Conservation (phyloP, 2,888 invertebrate genomes). For the Mythimna pallens region DNA sequence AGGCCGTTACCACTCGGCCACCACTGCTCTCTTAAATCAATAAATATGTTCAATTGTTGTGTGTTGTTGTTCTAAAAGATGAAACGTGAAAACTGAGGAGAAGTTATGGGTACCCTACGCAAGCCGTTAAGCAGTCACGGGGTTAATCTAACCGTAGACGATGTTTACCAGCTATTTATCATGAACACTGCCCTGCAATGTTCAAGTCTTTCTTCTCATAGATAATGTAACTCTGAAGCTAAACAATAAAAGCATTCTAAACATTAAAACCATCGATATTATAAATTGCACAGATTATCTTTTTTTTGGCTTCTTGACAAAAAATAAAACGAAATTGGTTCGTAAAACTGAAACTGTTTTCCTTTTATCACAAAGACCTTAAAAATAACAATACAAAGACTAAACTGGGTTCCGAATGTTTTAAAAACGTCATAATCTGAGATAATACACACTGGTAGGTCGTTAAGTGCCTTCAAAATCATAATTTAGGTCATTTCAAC, state of each 20-base stretch:
- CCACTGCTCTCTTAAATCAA: too few species aligned
- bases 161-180: too few species aligned
- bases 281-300: not conserved
- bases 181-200: too few species aligned
- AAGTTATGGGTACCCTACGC: too few species aligned
- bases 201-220: not conserved
- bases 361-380: slow-evolving; percentile 6
- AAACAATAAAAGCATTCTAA: not conserved
- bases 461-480: slow-evolving; percentile 73
- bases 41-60: too few species aligned
- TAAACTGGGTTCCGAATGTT: slow-evolving; percentile 27
- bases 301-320: not conserved
- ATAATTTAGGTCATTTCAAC: slow-evolving; percentile 79
- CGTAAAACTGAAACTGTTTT: slow-evolving; percentile 32
- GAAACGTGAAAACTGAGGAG: too few species aligned
- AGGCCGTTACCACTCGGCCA: too few species aligned
- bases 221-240: not conserved
- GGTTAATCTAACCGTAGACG: too few species aligned
- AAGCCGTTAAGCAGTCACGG: too few species aligned
- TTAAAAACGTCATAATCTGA: slow-evolving; percentile 56
- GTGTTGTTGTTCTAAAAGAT: too few species aligned
- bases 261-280: not conserved
- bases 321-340: slow-evolving; percentile 18
- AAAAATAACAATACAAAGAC: slow-evolving; percentile 36
- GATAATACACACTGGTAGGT: slow-evolving; percentile 48